phyloP scores from a whole-genome alignment of 2,113 vertebrate genomes.

The Daphoenositta chrysoptera region DNA sequence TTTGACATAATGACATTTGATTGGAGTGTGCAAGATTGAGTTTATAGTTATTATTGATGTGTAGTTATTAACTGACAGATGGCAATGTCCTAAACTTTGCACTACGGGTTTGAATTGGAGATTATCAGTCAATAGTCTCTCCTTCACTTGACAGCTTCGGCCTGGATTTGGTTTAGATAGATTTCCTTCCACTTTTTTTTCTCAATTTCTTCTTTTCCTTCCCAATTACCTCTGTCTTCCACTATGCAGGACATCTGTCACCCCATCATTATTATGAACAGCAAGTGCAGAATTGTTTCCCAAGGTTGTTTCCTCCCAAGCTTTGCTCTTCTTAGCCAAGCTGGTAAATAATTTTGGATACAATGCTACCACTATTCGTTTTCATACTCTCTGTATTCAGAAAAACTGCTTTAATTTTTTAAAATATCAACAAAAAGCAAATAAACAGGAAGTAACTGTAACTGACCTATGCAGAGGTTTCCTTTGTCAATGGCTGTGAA shows the following conservation, averaged over 20 bases:
- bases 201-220: not conserved
- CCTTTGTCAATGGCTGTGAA: slow-evolving; percentile 75
- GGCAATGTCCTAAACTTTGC: not conserved
- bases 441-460: not conserved
- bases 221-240: not conserved
- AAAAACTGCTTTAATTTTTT: not conserved
- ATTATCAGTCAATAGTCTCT: not conserved
- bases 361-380: not conserved
- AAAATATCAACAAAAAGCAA: not conserved
- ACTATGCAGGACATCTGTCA: not conserved
- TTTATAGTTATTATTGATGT: not conserved
- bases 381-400: not conserved
- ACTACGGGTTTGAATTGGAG: not conserved
- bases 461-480: slow-evolving; percentile 82
- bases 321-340: not conserved
- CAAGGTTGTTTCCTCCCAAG: not conserved
- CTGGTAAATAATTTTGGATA: not conserved
- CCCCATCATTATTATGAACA: not conserved
- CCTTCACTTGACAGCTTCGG: not conserved
- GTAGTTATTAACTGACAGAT: not conserved
- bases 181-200: not conserved
- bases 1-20: not conserved
- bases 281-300: not conserved
- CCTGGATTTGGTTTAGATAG: not conserved
- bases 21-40: not conserved